Evolutionary conservation across 2,797 vertebrate species (phyloP), one percentile per base, ranked within the genome.

Genomic region (Silurus lanzhouensis): DNA sequence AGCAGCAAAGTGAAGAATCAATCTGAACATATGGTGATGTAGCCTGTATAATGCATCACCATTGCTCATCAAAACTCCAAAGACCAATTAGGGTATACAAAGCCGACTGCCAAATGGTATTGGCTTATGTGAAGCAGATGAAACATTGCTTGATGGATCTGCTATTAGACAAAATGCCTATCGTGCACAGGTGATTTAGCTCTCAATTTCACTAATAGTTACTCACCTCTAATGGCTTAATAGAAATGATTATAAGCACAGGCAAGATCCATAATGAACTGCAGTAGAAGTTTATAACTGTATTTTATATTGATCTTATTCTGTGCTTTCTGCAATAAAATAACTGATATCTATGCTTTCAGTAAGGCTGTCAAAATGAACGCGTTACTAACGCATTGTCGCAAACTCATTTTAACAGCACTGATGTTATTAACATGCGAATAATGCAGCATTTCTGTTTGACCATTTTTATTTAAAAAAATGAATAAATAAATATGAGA

Each of bases 71-170:
- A 84, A 20, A 83, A 83, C 87, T 70, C 83, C 64, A 67, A 88
- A 89, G 90, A 90, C 91, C 86, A 87, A 75, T 90, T 91, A 91
- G 83, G 85, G 87, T 78, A 72, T 80, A 72, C 64, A 87, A 76
- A 88, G 71, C 67, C 66, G 68, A 67, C 76, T 89, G 89, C 86
- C 86, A 87, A 83, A 83, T 72, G 58, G 27, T 77, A 84, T 74
- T 84, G 84, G 74, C 82, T 81, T 83, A 82, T 86, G 84, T 88
- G 83, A 86, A 66, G 76, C 83, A 72, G 74, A 87, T 87, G 83
- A 87, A 84, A 81, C 75, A 55, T 75, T 81, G 74, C 64, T 89
- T 82, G 46, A 55, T 86, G 79, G 64, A 84, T 75, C 44, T 81
- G 70, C 64, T 81, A 84, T 85, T 87, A 83, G 58, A 82, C 52